Evolutionary conservation across 2,113 vertebrate species (phyloP).

Genomic region (Picathartes gymnocephalus): DNA sequence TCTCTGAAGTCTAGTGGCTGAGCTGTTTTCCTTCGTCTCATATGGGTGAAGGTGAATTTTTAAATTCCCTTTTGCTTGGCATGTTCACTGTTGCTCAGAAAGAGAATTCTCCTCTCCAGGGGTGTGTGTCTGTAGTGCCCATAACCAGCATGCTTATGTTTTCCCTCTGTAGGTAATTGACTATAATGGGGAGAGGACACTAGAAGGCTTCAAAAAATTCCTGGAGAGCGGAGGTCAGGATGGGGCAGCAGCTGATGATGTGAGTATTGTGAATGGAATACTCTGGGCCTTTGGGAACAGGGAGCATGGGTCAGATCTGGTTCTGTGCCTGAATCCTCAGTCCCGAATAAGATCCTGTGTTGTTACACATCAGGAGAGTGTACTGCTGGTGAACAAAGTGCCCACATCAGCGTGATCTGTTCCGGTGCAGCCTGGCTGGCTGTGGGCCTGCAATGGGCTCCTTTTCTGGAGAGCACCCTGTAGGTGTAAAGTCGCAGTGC

Average conservation of each 20-base stretch:
- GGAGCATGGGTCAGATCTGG: neutral
- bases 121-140: neutral
- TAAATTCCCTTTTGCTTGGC: conserved; percentile 59
- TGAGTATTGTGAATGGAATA: conserved; percentile 44
- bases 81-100: conserved; percentile 56
- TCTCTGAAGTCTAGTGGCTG: conserved; percentile 63
- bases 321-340: neutral
- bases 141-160: neutral
- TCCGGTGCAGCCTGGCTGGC: neutral
- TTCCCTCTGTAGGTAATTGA: conserved; percentile 83
- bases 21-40: conserved; percentile 60
- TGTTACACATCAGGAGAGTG: neutral
- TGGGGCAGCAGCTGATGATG: conserved; percentile 84
- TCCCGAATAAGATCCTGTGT: neutral
- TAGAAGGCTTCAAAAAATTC: conserved; percentile 95
- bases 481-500: neutral
- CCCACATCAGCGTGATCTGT: no score
- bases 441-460: neutral
- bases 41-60: conserved; percentile 67
- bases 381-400: neutral
- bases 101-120: conserved; percentile 43
- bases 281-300: neutral
- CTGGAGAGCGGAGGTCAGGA: conserved; percentile 94
- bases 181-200: conserved; percentile 93
- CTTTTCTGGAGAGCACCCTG: neutral